phyloP scores from a whole-genome alignment of 30 jellyfish, hydroid and myxozoan species.

The Hydractinia symbiolongicarpus region DNA sequence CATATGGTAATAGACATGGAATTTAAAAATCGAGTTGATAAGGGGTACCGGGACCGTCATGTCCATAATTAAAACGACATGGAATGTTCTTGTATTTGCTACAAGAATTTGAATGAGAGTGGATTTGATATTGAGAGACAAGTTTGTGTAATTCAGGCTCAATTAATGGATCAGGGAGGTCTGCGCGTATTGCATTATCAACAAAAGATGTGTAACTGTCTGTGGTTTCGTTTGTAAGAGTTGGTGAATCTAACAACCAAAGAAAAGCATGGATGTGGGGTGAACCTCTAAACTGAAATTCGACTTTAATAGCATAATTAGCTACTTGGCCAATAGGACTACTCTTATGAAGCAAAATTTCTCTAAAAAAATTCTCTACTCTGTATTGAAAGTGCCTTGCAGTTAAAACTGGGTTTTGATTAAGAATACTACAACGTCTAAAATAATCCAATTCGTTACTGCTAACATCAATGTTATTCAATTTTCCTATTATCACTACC shows the following conservation, averaged over 20 bases:
- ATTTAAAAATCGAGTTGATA: no score
- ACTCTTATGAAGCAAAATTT: conserved; percentile 14
- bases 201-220: not conserved
- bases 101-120: conserved; percentile 26
- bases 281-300: conserved; percentile 21
- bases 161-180: not conserved
- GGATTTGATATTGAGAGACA: conserved; percentile 25
- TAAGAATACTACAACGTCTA: conserved; percentile 23
- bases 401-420: conserved; percentile 20
- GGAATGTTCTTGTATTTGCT: conserved; percentile 20
- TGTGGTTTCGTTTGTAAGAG: not conserved
- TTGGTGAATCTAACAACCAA: not conserved
- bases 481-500: not conserved
- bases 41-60: no score
- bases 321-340: conserved; percentile 12
- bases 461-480: conserved; percentile 11
- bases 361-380: conserved; percentile 29
- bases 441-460: conserved; percentile 9
- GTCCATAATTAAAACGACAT: conserved; percentile 16
- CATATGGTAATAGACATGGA: no score
- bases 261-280: not conserved
- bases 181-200: conserved; percentile 3
- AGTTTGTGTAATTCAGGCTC: not conserved
- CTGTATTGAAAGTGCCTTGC: conserved; percentile 51
- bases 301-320: conserved; percentile 14